A percentile compares a stretch with the other conserved stretches of the same genome.
These are phyloP conservation scores for Aphis gossypii DNA, from an alignment of 1,140 invertebrate species.

Conservation along the genomic window DNA sequence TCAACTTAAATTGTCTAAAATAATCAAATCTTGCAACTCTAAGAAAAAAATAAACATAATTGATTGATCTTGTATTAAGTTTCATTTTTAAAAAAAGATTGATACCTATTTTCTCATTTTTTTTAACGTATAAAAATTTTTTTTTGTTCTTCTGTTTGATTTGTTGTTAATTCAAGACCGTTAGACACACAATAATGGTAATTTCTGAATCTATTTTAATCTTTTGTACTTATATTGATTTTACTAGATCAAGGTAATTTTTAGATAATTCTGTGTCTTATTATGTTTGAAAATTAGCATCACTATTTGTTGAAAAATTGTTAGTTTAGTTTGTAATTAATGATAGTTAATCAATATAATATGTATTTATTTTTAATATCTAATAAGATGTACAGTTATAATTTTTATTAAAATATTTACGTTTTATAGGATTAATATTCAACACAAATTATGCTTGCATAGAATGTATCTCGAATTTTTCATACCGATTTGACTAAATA, in stretches of 20 bases:
- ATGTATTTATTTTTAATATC: neutral
- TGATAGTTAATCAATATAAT: neutral
- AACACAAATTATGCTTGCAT: neutral
- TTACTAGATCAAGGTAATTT: neutral
- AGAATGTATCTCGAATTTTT: neutral
- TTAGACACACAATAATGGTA: neutral
- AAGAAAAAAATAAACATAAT: neutral
- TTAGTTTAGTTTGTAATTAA: neutral
- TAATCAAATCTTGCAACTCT: neutral
- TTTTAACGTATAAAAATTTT: neutral
- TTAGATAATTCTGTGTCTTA: neutral
- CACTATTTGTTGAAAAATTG: neutral
- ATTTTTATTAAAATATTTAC: neutral
- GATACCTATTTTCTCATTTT: neutral
- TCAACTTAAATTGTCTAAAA: neutral
- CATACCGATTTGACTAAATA: neutral
- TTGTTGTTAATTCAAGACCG: neutral
- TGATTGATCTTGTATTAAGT: neutral
- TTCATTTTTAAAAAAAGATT: neutral
- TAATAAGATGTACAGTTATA: neutral
- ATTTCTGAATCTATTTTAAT: neutral
- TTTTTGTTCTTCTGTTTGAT: too few relatives aligned
- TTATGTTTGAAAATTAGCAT: neutral
- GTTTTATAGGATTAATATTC: neutral
- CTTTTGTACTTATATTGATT: neutral